A percentile compares a stretch with the other conserved stretches of the same genome.
Evolutionary conservation across 2,888 invertebrate species (phyloP).

Genomic region (Agonopterix heracliana): DNA sequence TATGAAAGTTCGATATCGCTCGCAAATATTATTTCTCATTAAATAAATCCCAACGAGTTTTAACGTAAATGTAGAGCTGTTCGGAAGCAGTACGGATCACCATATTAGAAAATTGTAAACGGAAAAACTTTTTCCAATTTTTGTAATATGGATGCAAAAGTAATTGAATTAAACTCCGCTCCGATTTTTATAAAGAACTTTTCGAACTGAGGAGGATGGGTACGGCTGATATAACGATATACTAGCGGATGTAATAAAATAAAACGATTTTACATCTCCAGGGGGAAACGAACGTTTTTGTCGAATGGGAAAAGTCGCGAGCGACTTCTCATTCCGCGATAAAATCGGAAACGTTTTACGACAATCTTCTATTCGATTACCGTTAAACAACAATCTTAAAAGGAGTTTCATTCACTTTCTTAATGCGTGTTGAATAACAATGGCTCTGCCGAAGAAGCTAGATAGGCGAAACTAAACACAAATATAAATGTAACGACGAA

Average conservation of each 20-base stretch:
- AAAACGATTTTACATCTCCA: constrained; percentile 75
- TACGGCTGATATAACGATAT: constrained; percentile 65
- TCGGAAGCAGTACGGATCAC: constrained; percentile 7
- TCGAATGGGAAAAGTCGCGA: constrained; percentile 72
- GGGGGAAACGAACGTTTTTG: constrained; percentile 72
- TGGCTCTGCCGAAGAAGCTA: neutral
- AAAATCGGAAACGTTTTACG: constrained; percentile 75
- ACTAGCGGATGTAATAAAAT: constrained; percentile 74
- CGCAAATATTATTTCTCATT: too few relatives aligned
- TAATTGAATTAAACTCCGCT: constrained; percentile 30
- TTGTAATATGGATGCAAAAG: constrained; percentile 5
- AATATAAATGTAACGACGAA: too few relatives aligned
- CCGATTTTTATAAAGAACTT: constrained; percentile 49
- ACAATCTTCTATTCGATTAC: constrained; percentile 73
- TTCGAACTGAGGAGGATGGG: constrained; percentile 45
- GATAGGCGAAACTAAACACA: neutral
- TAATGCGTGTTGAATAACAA: constrained; percentile 18
- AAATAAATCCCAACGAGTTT: too few relatives aligned
- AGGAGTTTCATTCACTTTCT: constrained; percentile 38
- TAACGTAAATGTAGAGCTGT: too few relatives aligned
- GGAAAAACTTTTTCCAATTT: neutral
- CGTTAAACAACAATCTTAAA: constrained; percentile 70
- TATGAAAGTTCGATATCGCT: neutral
- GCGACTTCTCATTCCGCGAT: constrained; percentile 73
- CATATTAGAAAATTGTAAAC: constrained; percentile 7